phyloP scores from a whole-genome alignment of 2,797 vertebrate species.

The Kryptolebias ocellatus region DNA sequence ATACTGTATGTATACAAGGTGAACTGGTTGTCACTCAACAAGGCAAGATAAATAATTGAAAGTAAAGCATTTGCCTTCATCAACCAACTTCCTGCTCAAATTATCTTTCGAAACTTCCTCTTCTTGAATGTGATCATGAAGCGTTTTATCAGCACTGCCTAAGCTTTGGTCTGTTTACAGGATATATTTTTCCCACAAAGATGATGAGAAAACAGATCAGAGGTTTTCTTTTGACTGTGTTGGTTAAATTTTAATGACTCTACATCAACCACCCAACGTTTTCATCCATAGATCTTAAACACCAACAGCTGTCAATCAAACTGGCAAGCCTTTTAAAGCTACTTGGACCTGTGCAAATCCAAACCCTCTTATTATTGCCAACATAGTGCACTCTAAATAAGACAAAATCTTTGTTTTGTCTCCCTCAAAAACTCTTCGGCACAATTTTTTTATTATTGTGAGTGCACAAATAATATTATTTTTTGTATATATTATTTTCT shows the following conservation, averaged over 20 bases:
- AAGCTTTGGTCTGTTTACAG: not conserved
- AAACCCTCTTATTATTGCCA: not conserved
- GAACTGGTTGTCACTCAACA: too few species aligned
- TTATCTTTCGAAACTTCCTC: not conserved
- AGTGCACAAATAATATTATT: conserved; percentile 44
- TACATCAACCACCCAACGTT: conserved; percentile 7
- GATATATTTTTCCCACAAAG: not conserved
- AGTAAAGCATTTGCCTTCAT: too few species aligned
- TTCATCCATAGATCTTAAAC: conserved; percentile 24
- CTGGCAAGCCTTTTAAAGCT: conserved; percentile 5
- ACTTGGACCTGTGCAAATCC: conserved; percentile 18
- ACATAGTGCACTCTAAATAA: not conserved
- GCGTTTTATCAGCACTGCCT: not conserved
- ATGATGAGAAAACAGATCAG: conserved; percentile 3
- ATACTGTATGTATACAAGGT: too few species aligned
- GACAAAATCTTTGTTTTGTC: conserved; percentile 9
- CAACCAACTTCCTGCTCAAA: not conserved
- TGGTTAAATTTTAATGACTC: conserved; percentile 2
- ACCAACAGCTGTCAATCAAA: conserved; percentile 50
- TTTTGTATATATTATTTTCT: too few species aligned
- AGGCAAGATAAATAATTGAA: too few species aligned
- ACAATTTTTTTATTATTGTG: conserved; percentile 16
- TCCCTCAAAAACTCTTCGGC: conserved; percentile 40
- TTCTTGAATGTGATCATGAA: not conserved
- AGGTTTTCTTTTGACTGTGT: not conserved